Conservation (phyloP, 2,113 vertebrate genomes). For the Lycocorax pyrrhopterus region DNA sequence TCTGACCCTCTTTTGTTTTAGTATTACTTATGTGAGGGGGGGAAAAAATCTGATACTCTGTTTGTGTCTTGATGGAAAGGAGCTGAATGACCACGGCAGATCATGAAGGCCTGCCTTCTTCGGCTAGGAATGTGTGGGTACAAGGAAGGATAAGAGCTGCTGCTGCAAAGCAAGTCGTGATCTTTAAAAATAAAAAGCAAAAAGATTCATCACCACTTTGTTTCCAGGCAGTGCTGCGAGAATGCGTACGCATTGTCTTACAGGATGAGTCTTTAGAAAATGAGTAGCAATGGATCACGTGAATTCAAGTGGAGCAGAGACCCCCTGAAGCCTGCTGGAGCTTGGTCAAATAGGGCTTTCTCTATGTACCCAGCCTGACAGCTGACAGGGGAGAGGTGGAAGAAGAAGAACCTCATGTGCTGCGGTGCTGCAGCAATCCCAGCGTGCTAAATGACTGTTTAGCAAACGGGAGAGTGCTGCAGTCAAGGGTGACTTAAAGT, state of each 20-base stretch:
- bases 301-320: neutral
- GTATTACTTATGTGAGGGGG: rapidly evolving
- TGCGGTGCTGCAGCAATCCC: neutral
- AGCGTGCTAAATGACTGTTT: neutral
- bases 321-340: neutral
- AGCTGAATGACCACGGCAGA: neutral
- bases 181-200: neutral
- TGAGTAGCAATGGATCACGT: neutral
- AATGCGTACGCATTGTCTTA: neutral
- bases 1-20: neutral
- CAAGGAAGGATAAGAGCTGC: neutral
- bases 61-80: neutral
- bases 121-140: neutral
- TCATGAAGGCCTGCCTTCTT: neutral
- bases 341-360: neutral
- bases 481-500: neutral
- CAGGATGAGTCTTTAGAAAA: neutral
- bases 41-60: rapidly evolving
- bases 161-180: neutral
- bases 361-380: neutral
- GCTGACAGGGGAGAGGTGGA: neutral
- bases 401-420: neutral
- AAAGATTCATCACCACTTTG: neutral
- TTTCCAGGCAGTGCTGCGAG: neutral
- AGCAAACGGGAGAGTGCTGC: neutral